phyloP scores from a whole-genome alignment of 2,113 vertebrate species.

The Apteryx owenii region DNA sequence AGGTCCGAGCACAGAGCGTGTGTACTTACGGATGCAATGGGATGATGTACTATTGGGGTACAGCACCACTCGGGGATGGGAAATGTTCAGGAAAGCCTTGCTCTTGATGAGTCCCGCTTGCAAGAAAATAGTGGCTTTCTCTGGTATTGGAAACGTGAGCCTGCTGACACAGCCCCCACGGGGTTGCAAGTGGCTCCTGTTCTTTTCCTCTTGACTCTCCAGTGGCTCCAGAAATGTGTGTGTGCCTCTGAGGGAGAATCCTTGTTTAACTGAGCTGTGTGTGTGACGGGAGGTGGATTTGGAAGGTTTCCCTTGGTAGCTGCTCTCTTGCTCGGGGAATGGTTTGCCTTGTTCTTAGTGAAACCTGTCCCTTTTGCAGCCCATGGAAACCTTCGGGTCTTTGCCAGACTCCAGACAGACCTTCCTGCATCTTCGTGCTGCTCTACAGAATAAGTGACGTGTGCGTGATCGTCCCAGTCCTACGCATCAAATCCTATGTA shows the following conservation, averaged over 20 bases:
- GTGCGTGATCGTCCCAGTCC: rapidly evolving
- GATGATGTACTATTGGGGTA: neutral
- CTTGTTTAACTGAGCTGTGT: neutral
- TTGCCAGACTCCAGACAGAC: neutral
- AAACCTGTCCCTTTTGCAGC: neutral
- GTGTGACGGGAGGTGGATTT: neutral
- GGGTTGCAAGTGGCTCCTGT: neutral
- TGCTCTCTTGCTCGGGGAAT: slow-evolving; percentile 5
- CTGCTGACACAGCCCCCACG: neutral
- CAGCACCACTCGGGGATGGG: neutral
- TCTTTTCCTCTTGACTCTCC: neutral
- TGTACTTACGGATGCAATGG: neutral
- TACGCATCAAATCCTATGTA: neutral
- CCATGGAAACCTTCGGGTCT: neutral
- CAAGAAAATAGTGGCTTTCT: neutral
- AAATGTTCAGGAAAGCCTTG: neutral
- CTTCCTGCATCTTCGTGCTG: neutral
- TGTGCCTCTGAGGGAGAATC: neutral
- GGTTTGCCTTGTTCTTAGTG: neutral
- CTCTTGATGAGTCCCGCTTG: neutral
- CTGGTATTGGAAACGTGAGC: neutral
- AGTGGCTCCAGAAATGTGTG: slow-evolving; percentile 28
- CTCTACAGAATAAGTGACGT: neutral
- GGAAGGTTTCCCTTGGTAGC: slow-evolving; percentile 30
- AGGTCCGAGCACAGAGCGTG: neutral